Evolutionary conservation across 1,140 invertebrate genomes (phyloP).

Genomic region (Elysia chlorotica): DNA sequence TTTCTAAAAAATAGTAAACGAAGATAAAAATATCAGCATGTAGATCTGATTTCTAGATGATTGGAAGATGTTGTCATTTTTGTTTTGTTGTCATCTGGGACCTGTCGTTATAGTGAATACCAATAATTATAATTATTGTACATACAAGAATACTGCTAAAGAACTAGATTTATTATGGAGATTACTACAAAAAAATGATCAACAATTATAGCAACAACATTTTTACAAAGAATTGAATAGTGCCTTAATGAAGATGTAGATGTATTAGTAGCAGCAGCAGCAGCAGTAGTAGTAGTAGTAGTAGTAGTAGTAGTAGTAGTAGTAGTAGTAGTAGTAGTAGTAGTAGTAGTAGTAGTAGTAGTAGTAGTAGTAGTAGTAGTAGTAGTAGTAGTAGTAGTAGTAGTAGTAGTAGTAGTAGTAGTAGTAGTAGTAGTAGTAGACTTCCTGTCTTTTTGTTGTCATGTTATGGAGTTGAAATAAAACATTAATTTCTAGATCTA

Average conservation of each 20-base stretch:
- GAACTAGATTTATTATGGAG: neutral
- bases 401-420: conserved; percentile 8
- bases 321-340: neutral
- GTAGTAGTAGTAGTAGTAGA: neutral
- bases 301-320: conserved; percentile 4
- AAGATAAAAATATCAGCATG: too few relatives aligned
- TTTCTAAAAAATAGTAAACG: too few relatives aligned
- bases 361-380: conserved; percentile 1
- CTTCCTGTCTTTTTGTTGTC: too few relatives aligned
- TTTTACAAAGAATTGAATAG: neutral
- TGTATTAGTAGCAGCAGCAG: conserved; percentile 3
- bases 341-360: neutral
- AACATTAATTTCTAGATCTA: too few relatives aligned
- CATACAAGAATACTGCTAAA: neutral
- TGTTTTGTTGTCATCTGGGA: too few relatives aligned
- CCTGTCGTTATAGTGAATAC: neutral
- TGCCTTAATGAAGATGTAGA: neutral
- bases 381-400: conserved; percentile 7
- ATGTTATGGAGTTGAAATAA: too few relatives aligned
- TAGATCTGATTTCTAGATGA: too few relatives aligned
- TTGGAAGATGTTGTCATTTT: too few relatives aligned
- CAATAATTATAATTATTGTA: neutral
- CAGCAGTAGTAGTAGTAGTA: conserved; percentile 13
- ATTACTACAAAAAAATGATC: neutral
- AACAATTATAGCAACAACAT: neutral